phyloP scores from a whole-genome alignment of 2,888 invertebrate genomes.

The Macropis europaea region DNA sequence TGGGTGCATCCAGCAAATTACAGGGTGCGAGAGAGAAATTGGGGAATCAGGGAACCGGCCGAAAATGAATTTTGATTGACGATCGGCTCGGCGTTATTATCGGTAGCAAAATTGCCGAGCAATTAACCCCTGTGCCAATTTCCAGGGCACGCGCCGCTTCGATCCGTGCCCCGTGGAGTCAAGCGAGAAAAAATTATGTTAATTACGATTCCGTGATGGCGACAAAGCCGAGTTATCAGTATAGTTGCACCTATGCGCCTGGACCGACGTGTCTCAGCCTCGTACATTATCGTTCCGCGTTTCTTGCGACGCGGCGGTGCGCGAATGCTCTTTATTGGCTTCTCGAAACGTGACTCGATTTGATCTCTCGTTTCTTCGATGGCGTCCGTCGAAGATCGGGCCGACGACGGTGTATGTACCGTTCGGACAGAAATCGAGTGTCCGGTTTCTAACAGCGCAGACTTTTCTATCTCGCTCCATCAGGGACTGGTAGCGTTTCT shows the following conservation, averaged over 20 bases:
- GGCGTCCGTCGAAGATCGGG: slow-evolving; percentile 18
- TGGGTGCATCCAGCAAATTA: slow-evolving; percentile 37
- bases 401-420: not conserved
- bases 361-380: slow-evolving; percentile 26
- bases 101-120: slow-evolving; percentile 23
- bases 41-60: slow-evolving; percentile 37
- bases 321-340: slow-evolving; percentile 32
- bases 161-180: not conserved
- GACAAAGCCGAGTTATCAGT: slow-evolving; percentile 32
- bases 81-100: slow-evolving; percentile 30
- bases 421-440: slow-evolving; percentile 11
- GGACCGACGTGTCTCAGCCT: not conserved
- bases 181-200: slow-evolving; percentile 15
- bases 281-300: slow-evolving; percentile 27
- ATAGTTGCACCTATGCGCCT: slow-evolving; percentile 26
- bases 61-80: slow-evolving; percentile 43
- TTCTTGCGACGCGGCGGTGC: slow-evolving; percentile 14
- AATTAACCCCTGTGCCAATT: slow-evolving; percentile 46
- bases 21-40: slow-evolving; percentile 26
- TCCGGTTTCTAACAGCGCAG: slow-evolving; percentile 28
- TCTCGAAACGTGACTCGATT: slow-evolving; percentile 48
- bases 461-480: slow-evolving; percentile 23
- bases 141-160: slow-evolving; percentile 38
- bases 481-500: slow-evolving; percentile 24
- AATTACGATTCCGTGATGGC: slow-evolving; percentile 29